phyloP scores from a whole-genome alignment of 2,113 vertebrate species.

The Rhagologus leucostigma region DNA sequence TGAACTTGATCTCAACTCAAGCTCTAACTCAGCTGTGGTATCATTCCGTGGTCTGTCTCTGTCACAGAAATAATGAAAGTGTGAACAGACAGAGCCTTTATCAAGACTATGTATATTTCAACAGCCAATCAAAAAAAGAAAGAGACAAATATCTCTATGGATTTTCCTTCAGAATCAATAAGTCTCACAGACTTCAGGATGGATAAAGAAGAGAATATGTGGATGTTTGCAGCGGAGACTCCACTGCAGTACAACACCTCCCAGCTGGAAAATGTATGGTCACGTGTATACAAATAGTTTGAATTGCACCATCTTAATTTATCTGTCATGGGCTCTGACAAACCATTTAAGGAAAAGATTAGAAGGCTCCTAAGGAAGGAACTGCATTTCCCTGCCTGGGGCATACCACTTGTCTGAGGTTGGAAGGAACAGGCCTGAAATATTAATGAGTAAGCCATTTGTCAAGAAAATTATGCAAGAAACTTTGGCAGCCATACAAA shows the following conservation, averaged over 20 bases:
- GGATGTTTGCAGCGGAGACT: background rate
- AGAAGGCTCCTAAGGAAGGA: slow-evolving; percentile 46
- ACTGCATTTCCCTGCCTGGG: slow-evolving; percentile 45
- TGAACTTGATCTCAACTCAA: background rate
- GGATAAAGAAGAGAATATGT: background rate
- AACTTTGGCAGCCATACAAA: slow-evolving; percentile 37
- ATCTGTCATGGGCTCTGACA: slow-evolving; percentile 37
- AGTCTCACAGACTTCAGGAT: background rate
- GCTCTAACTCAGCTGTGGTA: background rate
- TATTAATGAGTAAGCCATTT: slow-evolving; percentile 66
- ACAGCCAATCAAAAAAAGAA: background rate
- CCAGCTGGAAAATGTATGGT: background rate
- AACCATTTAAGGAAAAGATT: slow-evolving; percentile 53
- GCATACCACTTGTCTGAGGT: slow-evolving; percentile 44
- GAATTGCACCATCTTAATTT: slow-evolving; percentile 4
- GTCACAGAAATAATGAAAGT: background rate
- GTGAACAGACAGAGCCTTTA: background rate
- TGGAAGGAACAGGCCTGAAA: slow-evolving; percentile 50
- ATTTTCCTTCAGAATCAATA: background rate
- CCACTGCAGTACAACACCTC: background rate
- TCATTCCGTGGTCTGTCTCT: background rate
- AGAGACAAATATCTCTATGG: background rate
- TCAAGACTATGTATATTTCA: background rate
- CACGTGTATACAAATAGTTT: background rate
- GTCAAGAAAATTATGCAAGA: slow-evolving; percentile 66